These are phyloP conservation scores for Clamator glandarius DNA, from an alignment of 2,797 vertebrate species.

Conservation along the genomic window DNA sequence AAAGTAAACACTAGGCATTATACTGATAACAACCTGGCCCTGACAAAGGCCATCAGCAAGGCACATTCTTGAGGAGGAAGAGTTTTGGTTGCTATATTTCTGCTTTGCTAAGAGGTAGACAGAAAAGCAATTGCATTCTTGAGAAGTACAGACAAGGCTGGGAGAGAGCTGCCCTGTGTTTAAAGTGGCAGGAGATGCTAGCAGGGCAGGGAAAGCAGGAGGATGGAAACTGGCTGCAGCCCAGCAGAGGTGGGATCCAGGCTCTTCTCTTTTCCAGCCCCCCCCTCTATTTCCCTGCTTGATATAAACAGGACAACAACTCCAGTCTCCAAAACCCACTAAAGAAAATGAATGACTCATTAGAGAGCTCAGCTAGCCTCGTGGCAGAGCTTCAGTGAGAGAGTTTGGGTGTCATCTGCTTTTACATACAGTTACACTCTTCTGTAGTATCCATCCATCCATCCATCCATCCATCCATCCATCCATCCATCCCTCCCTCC, in stretches of 20 bases:
- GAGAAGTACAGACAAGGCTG: not conserved
- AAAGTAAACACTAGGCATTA: constrained; percentile 43
- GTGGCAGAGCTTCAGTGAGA: not conserved
- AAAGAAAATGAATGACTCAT: not conserved
- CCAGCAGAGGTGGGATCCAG: not conserved
- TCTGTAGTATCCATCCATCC: not conserved
- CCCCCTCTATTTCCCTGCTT: not conserved
- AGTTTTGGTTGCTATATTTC: constrained; percentile 25
- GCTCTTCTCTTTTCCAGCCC: not conserved
- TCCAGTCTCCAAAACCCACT: not conserved
- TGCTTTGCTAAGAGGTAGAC: constrained; percentile 16
- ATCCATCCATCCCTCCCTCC: not conserved
- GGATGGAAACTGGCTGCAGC: not conserved
- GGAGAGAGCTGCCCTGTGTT: not conserved
- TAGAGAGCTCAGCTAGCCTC: not conserved
- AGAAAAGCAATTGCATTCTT: constrained; percentile 4
- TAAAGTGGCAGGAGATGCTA: not conserved
- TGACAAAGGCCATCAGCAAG: constrained; percentile 65
- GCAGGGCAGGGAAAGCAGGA: not conserved
- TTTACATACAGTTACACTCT: not conserved
- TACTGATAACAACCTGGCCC: constrained; percentile 61
- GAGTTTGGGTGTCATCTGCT: not conserved
- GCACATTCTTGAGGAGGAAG: constrained; percentile 64
- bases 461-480: too few species aligned
- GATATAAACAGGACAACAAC: not conserved